Evolutionary conservation across 2,888 invertebrate species (phyloP).

Genomic region (Molanna angustata): DNA sequence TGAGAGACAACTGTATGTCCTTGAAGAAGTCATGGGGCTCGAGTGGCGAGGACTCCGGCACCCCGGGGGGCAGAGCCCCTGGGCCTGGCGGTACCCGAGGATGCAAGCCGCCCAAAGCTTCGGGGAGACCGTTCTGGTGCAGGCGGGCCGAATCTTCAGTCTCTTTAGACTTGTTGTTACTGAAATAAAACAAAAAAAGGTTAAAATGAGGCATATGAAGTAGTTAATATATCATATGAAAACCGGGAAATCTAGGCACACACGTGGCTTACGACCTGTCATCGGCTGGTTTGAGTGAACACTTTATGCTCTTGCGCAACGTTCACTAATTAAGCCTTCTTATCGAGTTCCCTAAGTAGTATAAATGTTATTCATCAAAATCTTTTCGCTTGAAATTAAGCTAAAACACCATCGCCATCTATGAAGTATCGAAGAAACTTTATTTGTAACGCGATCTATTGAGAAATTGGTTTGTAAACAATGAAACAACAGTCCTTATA

Average conservation of each 20-base stretch:
- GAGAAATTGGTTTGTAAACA: too few species aligned
- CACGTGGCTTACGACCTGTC: too few species aligned
- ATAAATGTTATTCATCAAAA: too few species aligned
- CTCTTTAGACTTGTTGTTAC: constrained; percentile 35
- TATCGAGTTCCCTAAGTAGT: too few species aligned
- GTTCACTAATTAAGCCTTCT: too few species aligned
- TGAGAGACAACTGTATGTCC: constrained; percentile 58
- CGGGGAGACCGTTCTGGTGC: constrained; percentile 40
- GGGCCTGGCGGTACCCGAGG: constrained; percentile 39
- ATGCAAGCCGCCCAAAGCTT: constrained; percentile 30
- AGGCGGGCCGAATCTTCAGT: constrained; percentile 47
- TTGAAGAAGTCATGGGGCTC: constrained; percentile 59
- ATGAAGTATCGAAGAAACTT: too few species aligned
- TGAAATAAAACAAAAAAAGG: constrained; percentile 12
- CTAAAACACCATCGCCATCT: too few species aligned
- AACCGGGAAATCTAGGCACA: background rate
- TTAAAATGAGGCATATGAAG: background rate
- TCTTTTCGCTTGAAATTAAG: too few species aligned
- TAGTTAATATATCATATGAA: background rate
- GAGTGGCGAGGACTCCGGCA: constrained; percentile 32
- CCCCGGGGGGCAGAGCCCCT: constrained; percentile 39
- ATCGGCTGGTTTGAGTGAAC: too few species aligned
- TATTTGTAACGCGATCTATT: too few species aligned
- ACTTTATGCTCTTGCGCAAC: too few species aligned
- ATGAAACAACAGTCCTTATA: too few species aligned